phyloP scores from a whole-genome alignment of 1,140 invertebrate species.

The Aphaenogaster ashmeadi region DNA sequence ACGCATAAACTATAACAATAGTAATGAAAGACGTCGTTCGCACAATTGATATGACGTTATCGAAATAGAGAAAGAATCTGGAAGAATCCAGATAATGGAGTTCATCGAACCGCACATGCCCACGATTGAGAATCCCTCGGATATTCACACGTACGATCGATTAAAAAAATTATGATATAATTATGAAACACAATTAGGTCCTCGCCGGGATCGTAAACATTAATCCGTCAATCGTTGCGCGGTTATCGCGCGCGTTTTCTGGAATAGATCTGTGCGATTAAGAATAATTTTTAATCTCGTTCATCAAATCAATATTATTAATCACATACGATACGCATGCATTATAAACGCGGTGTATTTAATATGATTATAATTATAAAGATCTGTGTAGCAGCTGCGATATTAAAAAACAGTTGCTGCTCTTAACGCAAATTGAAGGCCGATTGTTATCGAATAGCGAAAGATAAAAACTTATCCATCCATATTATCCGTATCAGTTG shows the following conservation, averaged over 20 bases:
- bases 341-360: not conserved
- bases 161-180: slow-evolving; percentile 11
- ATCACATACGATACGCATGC: not conserved
- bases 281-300: not conserved
- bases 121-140: not conserved
- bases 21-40: not conserved
- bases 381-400: not conserved
- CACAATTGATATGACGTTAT: slow-evolving; percentile 41
- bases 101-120: slow-evolving; percentile 49
- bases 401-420: not conserved
- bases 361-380: not conserved
- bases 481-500: not conserved
- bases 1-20: not conserved
- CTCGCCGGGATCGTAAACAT: not conserved
- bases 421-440: not conserved
- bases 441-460: not conserved
- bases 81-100: slow-evolving; percentile 64
- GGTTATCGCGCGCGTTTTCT: no score
- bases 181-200: not conserved
- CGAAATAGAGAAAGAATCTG: slow-evolving; percentile 32
- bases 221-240: not conserved
- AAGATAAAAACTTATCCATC: not conserved
- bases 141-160: not conserved
- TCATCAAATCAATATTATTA: not conserved
- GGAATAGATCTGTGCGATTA: not conserved